Evolutionary conservation across 2,888 invertebrate genomes (phyloP).

Genomic region (Scaptomyza parva): DNA sequence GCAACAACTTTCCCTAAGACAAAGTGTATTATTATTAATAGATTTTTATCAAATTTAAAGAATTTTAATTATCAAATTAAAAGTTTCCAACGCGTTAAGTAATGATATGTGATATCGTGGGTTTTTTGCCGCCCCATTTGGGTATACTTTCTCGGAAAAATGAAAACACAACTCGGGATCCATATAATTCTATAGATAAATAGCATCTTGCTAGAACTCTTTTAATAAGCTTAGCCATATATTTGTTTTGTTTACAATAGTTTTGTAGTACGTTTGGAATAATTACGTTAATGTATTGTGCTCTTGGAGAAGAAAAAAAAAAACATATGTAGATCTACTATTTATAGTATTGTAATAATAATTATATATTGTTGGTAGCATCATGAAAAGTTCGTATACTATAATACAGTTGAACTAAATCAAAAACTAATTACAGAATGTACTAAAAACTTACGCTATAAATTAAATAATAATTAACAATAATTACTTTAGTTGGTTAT

Average conservation of each 20-base stretch:
- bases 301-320: slow-evolving; percentile 50
- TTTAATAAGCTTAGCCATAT: slow-evolving; percentile 63
- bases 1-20: neutral
- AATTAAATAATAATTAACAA: slow-evolving; percentile 69
- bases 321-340: slow-evolving; percentile 14
- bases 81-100: neutral
- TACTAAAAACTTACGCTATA: slow-evolving; percentile 62
- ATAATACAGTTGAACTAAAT: slow-evolving; percentile 50
- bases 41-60: neutral
- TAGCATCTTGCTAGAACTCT: slow-evolving; percentile 58
- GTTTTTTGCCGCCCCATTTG: neutral
- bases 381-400: slow-evolving; percentile 21
- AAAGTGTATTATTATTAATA: neutral
- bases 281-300: slow-evolving; percentile 58
- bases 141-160: neutral
- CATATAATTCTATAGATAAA: slow-evolving; percentile 46
- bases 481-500: slow-evolving; percentile 34
- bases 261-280: slow-evolving; percentile 23
- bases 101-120: neutral
- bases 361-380: slow-evolving; percentile 39
- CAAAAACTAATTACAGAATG: slow-evolving; percentile 40
- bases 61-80: neutral
- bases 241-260: slow-evolving; percentile 52
- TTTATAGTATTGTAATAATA: slow-evolving; percentile 6
- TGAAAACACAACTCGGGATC: slow-evolving; percentile 16